Percentiles rank a stretch among this genome's conserved stretches.
These are phyloP conservation scores for Strigamia maritima DNA, from an alignment of 2,888 invertebrate genomes.

Conservation along the genomic window DNA sequence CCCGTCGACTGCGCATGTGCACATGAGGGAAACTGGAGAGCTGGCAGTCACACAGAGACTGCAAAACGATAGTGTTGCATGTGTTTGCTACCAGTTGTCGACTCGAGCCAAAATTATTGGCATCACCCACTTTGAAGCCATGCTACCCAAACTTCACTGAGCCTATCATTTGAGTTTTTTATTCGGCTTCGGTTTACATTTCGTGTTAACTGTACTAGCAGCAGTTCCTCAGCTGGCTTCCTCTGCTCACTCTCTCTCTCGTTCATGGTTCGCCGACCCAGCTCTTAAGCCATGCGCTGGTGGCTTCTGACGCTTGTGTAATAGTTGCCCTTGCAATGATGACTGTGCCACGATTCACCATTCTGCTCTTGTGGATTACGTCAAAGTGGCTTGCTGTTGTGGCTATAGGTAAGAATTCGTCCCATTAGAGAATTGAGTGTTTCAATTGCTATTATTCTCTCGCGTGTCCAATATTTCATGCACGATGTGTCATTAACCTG, in stretches of 20 bases:
- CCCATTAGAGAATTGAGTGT: background rate
- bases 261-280: conserved; percentile 15
- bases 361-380: conserved; percentile 2
- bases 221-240: conserved; percentile 15
- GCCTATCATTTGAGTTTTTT: conserved; percentile 12
- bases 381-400: conserved; percentile 10
- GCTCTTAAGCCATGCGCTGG: conserved; percentile 15
- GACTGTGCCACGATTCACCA: conserved; percentile 10
- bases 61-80: conserved; percentile 5
- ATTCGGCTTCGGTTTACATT: background rate
- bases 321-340: conserved; percentile 1
- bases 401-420: background rate
- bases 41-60: background rate
- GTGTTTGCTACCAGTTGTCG: conserved; percentile 1
- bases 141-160: background rate
- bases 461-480: background rate
- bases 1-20: background rate
- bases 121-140: conserved; percentile 5
- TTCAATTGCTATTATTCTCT: background rate
- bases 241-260: background rate
- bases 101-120: conserved; percentile 8
- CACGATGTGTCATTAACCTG: background rate
- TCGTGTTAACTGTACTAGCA: conserved; percentile 6
- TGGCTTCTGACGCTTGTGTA: conserved; percentile 15
- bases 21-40: background rate